These are phyloP conservation scores for Xiphorhynchus elegans DNA, from an alignment of 2,113 vertebrate species.

Conservation along the genomic window DNA sequence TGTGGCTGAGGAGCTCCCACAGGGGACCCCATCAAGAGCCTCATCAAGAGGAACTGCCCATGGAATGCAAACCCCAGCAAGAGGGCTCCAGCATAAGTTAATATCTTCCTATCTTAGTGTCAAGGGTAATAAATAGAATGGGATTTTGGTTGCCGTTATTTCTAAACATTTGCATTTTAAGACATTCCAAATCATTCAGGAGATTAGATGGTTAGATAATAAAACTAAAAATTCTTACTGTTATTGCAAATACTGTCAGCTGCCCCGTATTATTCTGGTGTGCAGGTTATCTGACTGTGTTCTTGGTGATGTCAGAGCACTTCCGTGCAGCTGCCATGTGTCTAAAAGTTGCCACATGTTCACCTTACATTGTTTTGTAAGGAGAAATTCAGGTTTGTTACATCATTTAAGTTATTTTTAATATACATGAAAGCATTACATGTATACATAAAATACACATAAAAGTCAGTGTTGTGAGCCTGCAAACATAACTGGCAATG, in stretches of 20 bases:
- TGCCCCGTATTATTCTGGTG: not conserved
- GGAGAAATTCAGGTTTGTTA: not conserved
- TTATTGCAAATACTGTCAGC: not conserved
- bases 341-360: not conserved
- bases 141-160: not conserved
- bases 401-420: not conserved
- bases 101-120: not conserved
- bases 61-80: not conserved
- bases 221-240: not conserved
- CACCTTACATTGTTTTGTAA: not conserved
- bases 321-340: not conserved
- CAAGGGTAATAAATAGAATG: not conserved
- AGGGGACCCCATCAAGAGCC: not conserved
- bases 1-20: not conserved
- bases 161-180: not conserved
- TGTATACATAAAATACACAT: not conserved
- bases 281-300: not conserved
- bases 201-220: not conserved
- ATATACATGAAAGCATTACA: not conserved
- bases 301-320: not conserved
- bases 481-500: not conserved
- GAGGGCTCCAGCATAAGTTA: not conserved
- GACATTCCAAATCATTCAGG: not conserved
- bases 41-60: not conserved
- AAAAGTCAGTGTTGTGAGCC: not conserved